A percentile compares a stretch with the other conserved stretches of the same genome.
Evolutionary conservation across 2,113 vertebrate species (phyloP).

Genomic region (Camarhynchus parvulus): DNA sequence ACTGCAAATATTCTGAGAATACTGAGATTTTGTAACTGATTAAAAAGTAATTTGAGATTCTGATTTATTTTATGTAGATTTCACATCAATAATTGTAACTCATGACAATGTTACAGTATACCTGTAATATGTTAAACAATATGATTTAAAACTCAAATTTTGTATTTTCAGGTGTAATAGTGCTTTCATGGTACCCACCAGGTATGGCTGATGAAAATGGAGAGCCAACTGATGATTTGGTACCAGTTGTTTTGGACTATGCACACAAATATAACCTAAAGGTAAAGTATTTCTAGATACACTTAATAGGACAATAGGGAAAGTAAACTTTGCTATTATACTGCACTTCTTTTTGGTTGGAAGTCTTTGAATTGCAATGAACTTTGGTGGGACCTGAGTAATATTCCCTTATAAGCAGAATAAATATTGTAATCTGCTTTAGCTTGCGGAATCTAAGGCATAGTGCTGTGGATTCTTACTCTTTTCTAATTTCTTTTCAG

Average conservation of each 20-base stretch:
- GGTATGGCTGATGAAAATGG: slow-evolving; percentile 89
- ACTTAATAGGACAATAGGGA: not conserved
- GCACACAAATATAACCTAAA: slow-evolving; percentile 93
- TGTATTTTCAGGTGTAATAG: slow-evolving; percentile 86
- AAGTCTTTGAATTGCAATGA: not conserved
- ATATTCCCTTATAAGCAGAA: not conserved
- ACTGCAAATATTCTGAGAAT: not conserved
- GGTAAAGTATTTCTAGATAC: slow-evolving; percentile 71
- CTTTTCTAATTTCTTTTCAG: not conserved
- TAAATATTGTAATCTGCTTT: not conserved
- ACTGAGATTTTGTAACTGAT: not conserved
- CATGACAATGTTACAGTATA: not conserved
- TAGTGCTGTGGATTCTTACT: not conserved
- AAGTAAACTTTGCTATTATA: not conserved
- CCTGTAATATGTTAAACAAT: not conserved
- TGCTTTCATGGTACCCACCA: slow-evolving; percentile 95
- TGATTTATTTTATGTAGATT: not conserved
- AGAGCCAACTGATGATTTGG: slow-evolving; percentile 83
- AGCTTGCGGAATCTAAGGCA: not conserved
- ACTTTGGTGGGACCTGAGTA: not conserved
- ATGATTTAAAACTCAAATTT: not conserved
- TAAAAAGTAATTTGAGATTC: not conserved
- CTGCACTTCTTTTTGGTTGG: not conserved
- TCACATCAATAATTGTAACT: not conserved
- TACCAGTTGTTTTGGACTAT: slow-evolving; percentile 87